Percentiles rank a stretch among this genome's conserved stretches.
phyloP scores from a whole-genome alignment of 2,797 vertebrate genomes.

The Acropternis orthonyx region DNA sequence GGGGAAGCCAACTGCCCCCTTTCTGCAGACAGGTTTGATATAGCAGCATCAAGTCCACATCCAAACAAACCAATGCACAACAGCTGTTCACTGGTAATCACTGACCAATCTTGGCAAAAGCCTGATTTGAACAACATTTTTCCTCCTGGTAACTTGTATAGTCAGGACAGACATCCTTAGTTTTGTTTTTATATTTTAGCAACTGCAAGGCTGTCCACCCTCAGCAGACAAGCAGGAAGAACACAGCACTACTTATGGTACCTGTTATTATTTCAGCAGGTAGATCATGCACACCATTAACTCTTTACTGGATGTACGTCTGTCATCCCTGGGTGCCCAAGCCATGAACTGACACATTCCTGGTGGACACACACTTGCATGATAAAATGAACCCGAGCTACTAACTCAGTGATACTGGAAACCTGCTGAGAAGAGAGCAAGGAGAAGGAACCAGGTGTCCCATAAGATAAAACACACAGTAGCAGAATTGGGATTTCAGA shows the following conservation, averaged over 20 bases:
- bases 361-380: not conserved
- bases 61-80: not conserved
- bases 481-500: not conserved
- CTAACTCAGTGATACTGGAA: not conserved
- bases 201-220: not conserved
- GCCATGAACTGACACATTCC: not conserved
- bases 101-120: not conserved
- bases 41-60: not conserved
- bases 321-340: not conserved
- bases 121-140: constrained; percentile 1
- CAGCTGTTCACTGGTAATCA: not conserved
- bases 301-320: not conserved
- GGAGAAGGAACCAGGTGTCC: not conserved
- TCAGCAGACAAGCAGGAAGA: constrained; percentile 7
- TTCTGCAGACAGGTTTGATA: not conserved
- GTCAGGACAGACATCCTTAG: not conserved
- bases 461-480: not conserved
- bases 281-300: not conserved
- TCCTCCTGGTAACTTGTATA: not conserved
- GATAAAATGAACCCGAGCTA: not conserved
- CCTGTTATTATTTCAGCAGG: not conserved
- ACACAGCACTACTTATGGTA: not conserved
- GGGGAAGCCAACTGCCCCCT: not conserved
- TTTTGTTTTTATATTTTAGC: not conserved
- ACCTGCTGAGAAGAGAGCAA: not conserved